Evolutionary conservation across 2,888 invertebrate genomes (phyloP).

Genomic region (Melitaea athalia): DNA sequence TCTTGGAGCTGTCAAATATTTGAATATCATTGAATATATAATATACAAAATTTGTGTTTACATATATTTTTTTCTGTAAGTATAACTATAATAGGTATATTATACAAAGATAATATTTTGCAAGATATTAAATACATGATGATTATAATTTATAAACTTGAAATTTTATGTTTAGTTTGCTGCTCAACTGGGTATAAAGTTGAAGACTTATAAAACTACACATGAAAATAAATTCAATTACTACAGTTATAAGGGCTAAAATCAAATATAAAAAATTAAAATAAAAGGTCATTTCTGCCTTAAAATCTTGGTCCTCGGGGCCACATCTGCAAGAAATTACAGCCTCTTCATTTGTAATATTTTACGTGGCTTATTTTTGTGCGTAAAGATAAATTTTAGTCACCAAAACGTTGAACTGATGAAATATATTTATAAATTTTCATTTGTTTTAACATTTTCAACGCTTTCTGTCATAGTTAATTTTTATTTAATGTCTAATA

Average conservation of each 20-base stretch:
- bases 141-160: no score
- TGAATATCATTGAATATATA: no score
- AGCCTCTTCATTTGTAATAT: slow-evolving; percentile 32
- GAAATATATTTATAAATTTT: neutral
- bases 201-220: neutral
- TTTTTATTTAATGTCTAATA: no score
- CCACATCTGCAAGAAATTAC: slow-evolving; percentile 36
- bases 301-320: slow-evolving; percentile 33
- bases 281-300: slow-evolving; percentile 18
- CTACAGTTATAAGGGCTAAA: slow-evolving; percentile 10
- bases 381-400: slow-evolving; percentile 19
- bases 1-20: no score
- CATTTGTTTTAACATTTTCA: neutral
- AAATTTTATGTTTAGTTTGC: neutral
- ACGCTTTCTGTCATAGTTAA: no score
- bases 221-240: slow-evolving; percentile 17
- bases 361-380: slow-evolving; percentile 31
- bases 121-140: no score
- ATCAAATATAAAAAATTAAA: neutral
- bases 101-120: no score
- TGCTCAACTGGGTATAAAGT: neutral
- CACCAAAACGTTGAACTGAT: neutral
- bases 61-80: no score
- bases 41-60: no score
- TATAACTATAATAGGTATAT: no score